phyloP scores from a whole-genome alignment of 2,797 vertebrate species.

The Lerista edwardsae region DNA sequence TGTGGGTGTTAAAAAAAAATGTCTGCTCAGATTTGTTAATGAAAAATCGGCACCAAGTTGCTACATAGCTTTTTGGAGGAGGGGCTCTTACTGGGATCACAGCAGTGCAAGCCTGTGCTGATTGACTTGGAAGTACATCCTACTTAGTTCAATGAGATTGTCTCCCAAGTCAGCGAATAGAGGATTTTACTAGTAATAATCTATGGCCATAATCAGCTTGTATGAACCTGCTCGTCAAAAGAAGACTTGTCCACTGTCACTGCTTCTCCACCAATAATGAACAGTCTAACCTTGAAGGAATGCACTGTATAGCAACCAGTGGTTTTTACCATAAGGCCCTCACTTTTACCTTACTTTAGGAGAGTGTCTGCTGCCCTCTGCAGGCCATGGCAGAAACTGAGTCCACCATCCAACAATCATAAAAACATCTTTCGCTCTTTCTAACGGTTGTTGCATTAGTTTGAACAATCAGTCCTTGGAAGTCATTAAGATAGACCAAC shows the following conservation, averaged over 20 bases:
- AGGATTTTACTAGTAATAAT: not conserved
- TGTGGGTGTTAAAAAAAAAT: too few species aligned
- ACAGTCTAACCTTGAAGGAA: not conserved
- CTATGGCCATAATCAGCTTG: not conserved
- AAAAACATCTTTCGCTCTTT: too few species aligned
- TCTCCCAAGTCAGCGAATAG: too few species aligned
- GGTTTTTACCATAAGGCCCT: not conserved
- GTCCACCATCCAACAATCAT: too few species aligned
- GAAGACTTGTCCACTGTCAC: not conserved
- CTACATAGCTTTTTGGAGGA: not conserved
- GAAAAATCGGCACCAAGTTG: not conserved
- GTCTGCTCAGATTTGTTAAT: not conserved
- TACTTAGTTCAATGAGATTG: not conserved
- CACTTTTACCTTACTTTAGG: not conserved
- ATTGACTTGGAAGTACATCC: not conserved
- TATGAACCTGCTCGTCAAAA: not conserved
- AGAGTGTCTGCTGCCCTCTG: slow-evolving; percentile 39
- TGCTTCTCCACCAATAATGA: not conserved
- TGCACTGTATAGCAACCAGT: not conserved
- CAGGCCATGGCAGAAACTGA: slow-evolving; percentile 28
- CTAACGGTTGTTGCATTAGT: too few species aligned
- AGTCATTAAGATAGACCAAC: too few species aligned
- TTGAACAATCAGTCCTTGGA: too few species aligned
- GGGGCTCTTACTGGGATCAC: too few species aligned
- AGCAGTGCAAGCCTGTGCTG: not conserved